Percentiles rank a stretch among this genome's conserved stretches.
Conservation (phyloP, 2,113 vertebrate genomes). For the Bucco capensis region DNA sequence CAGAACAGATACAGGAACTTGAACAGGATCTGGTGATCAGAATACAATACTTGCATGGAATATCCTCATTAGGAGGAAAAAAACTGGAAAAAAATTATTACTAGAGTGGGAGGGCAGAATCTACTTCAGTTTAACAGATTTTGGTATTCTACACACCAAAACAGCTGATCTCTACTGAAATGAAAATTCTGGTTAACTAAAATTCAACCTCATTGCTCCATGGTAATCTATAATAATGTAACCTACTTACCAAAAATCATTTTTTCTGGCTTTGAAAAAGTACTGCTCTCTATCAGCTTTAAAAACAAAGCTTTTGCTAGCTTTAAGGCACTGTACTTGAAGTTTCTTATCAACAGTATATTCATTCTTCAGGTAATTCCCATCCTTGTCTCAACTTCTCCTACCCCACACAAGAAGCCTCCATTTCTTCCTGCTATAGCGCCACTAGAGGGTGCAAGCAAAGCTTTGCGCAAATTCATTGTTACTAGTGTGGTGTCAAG, state of each 20-base stretch:
- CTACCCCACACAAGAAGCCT: not conserved
- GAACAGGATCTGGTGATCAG: not conserved
- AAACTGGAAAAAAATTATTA: not conserved
- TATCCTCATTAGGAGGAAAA: not conserved
- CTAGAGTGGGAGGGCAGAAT: fast-evolving
- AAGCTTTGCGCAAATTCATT: not conserved
- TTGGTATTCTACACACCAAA: not conserved
- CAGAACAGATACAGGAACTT: not conserved
- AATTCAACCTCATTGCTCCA: not conserved
- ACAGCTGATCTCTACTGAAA: not conserved
- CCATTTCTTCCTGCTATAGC: not conserved
- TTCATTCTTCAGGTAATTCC: not conserved
- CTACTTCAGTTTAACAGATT: not conserved
- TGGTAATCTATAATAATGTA: not conserved
- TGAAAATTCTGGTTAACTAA: not conserved
- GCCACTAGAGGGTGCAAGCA: not conserved
- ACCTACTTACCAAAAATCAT: not conserved
- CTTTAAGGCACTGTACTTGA: not conserved
- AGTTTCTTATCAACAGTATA: not conserved
- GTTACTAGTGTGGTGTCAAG: not conserved
- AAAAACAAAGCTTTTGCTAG: not conserved
- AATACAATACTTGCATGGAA: not conserved
- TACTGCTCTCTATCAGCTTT: not conserved
- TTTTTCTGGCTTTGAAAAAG: not conserved
- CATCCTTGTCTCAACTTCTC: not conserved